Base-by-base conservation (phyloP, 2,113 vertebrate species). In the Eptatretus burgeri region DNA sequence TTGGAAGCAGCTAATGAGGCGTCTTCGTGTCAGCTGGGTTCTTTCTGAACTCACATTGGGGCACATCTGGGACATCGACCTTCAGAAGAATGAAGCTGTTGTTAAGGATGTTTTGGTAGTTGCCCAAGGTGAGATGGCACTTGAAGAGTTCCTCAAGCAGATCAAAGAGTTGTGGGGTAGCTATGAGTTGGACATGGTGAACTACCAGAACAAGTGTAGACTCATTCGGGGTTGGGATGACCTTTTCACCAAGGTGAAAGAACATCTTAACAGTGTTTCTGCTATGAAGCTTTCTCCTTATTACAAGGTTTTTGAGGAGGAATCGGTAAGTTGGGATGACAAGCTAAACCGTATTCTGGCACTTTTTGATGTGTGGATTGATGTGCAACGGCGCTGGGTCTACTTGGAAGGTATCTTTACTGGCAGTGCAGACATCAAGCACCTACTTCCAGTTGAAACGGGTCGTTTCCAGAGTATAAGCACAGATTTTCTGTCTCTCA, bases 301-400 rank as follows among this genome's bases (percentile, higher is more conserved):
- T 19, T 60, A 60, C 56, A 60, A 60, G 56, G 56, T 60, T n/a
- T 60, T 60, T 60, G 56, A 60, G 56, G 56, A 60, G 56, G 56
- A 60, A n/a, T n/a, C 56, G 10, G n/a, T 60, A 20, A 60, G 56
- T 19, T 60, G 56, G 56, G 56, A 60, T n/a, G 56, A 60, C 56
- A 60, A 60, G 13, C 56, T 60, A 10, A 60, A 60, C 56, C 56
- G 56, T 19, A 60, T 60, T 19, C 56, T 60, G 56, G 56, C 56
- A 20, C 56, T 60, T 19, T 60, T 60, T 19, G 56, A 60, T 19
- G 56, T 60, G 10, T 60, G 56, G 56, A 60, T 60, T 60, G 56
- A 60, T 19, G 56, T 60, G n/a, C 56, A 60, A 20, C 9, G 56
- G 10, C 56, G 56, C 56, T 60, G 56, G 56, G 56, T 60, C 56